Evolutionary conservation across 2,797 vertebrate genomes (phyloP).

Genomic region (Mormyrops boulengeri): DNA sequence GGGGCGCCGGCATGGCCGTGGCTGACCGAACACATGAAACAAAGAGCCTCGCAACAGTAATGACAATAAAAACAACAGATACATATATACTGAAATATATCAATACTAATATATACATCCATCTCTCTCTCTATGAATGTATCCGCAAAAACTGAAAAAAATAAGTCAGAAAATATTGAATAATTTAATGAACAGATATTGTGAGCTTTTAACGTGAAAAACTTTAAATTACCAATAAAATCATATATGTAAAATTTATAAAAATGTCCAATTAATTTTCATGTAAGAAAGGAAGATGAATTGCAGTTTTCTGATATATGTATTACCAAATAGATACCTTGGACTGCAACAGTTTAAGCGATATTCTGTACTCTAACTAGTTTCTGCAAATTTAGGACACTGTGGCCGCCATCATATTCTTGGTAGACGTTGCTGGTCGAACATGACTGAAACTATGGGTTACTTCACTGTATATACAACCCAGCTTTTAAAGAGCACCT

Average conservation of each 20-base stretch:
- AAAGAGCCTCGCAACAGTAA: constrained; percentile 19
- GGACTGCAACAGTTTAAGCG: not conserved
- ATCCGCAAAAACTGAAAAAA: not conserved
- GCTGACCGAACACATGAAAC: constrained; percentile 3
- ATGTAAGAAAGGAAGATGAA: not conserved
- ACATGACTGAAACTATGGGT: not conserved
- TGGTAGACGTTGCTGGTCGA: not conserved
- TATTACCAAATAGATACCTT: not conserved
- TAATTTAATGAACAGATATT: not conserved
- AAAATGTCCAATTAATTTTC: not conserved
- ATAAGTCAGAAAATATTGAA: not conserved
- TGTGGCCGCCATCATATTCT: not conserved
- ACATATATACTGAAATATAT: not conserved
- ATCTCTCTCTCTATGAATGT: not conserved
- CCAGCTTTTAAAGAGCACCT: not conserved
- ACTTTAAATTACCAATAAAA: not conserved
- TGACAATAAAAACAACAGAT: not conserved
- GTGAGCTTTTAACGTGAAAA: not conserved
- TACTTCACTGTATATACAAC: not conserved
- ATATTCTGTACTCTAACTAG: not conserved
- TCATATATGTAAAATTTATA: not conserved
- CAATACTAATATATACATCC: not conserved
- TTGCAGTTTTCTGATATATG: not conserved
- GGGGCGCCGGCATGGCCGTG: not conserved
- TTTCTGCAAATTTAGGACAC: not conserved